These are phyloP conservation scores for Thripadectes ignobilis DNA, from an alignment of 2,797 vertebrate genomes.

Conservation along the genomic window DNA sequence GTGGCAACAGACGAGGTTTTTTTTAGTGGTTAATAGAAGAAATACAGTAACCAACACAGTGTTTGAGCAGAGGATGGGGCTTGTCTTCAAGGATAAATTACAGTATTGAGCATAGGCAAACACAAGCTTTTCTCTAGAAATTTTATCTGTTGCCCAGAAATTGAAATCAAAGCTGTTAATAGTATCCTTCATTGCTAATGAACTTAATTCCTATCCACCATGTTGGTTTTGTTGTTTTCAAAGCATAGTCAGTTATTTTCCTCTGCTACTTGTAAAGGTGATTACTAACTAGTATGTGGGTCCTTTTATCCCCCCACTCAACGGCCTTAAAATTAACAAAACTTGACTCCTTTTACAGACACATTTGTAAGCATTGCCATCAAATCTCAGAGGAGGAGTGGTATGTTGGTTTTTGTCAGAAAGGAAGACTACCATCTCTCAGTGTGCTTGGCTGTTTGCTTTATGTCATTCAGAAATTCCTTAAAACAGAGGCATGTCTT, in stretches of 20 bases:
- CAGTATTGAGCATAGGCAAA: background rate
- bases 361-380: background rate
- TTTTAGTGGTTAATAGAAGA: background rate
- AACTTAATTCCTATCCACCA: accelerated
- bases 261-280: background rate
- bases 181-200: background rate
- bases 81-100: background rate
- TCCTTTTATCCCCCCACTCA: accelerated
- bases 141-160: background rate
- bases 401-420: background rate
- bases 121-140: background rate
- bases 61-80: background rate
- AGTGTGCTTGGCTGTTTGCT: background rate
- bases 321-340: background rate
- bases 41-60: accelerated
- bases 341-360: background rate
- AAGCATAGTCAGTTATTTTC: background rate
- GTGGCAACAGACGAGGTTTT: background rate
- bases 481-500: background rate
- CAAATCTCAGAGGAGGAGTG: background rate
- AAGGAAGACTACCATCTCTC: background rate
- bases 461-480: background rate
- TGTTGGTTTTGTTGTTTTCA: background rate
- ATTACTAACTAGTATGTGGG: background rate
- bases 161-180: background rate